Base-by-base conservation (phyloP, 2,113 vertebrate species). In the Prunella fulvescens region DNA sequence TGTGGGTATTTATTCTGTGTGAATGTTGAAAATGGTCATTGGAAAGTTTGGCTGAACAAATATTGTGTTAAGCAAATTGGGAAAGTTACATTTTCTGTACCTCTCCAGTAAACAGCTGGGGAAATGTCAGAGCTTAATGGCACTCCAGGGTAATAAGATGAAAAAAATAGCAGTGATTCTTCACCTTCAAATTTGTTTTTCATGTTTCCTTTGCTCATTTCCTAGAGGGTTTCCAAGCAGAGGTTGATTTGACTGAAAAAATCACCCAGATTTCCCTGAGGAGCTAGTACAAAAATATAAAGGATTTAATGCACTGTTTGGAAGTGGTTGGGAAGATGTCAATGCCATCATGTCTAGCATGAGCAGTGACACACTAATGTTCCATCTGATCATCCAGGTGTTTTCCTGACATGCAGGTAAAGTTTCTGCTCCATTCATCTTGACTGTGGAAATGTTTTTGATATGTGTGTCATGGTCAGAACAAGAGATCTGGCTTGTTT, bases 171-270 rank as follows among this genome's bases (percentile, higher is more conserved):
- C 6, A 39, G 15, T 19, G 37, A 74, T 70, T 85, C 18, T 79
- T 78, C 45, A 66, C 35, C 23, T 65, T 82, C 26, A 28, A 0
- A 0, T 48, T 72, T 76, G 11, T 77, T 88, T 82, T 82, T 53
- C 26, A 40, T 44, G 7, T 50, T 88, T 93, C 14, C 20, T 62
- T 71, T 62, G 6, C 12, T 57, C 0, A 0, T 0, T 80, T 92
- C 20, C n/a, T 37, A 35, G 18, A 48, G 11, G 5, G 2, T 39
- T 80, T 83, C 61, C 24, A 61, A 53, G 12, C 6, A 66, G 24
- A 80, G 1, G 4, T 6, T 57, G 10, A 71, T 86, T 71, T 62
- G n/a, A 62, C 23, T 61, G 51, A 76, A 80, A 51, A 11, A 58
- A 22, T 44, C 14, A 6, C 13, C 13, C 31, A 54, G 22, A 31